Evolutionary conservation across 1,140 invertebrate genomes (phyloP).

Genomic region (Heliconius hewitsoni): DNA sequence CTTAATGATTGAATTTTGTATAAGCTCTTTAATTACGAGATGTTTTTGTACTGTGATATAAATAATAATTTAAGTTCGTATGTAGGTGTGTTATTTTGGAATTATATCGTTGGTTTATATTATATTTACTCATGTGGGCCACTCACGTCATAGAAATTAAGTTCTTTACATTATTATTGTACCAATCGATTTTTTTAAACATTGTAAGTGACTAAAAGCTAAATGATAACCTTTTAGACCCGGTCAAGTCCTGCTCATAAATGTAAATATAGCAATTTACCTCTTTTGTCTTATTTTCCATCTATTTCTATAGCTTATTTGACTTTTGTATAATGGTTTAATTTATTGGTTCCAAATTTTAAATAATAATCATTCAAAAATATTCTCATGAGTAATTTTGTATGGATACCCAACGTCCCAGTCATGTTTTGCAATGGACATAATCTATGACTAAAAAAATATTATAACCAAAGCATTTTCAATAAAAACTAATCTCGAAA

Average conservation of each 20-base stretch:
- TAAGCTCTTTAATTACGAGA: background rate
- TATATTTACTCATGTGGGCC: too few relatives aligned
- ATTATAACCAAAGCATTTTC: constrained; percentile 7
- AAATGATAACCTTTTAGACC: too few relatives aligned
- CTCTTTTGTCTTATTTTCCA: too few relatives aligned
- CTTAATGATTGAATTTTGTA: constrained; percentile 11
- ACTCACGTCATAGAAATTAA: too few relatives aligned
- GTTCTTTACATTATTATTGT: too few relatives aligned
- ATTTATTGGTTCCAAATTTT: background rate
- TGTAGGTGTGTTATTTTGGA: background rate
- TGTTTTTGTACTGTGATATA: background rate
- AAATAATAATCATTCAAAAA: background rate
- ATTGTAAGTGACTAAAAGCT: too few relatives aligned
- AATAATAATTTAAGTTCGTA: background rate
- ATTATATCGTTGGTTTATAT: too few relatives aligned
- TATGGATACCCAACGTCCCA: background rate
- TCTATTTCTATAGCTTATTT: too few relatives aligned
- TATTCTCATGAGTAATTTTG: background rate
- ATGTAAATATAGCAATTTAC: too few relatives aligned
- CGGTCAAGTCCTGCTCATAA: too few relatives aligned
- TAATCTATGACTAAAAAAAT: background rate
- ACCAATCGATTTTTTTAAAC: too few relatives aligned
- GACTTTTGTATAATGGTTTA: too few relatives aligned
- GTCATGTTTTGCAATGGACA: background rate
- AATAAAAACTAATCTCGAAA: constrained; percentile 8